Percentiles rank a stretch among this genome's conserved stretches.
phyloP scores from a whole-genome alignment of 2,113 vertebrate genomes.

The Psophia crepitans region DNA sequence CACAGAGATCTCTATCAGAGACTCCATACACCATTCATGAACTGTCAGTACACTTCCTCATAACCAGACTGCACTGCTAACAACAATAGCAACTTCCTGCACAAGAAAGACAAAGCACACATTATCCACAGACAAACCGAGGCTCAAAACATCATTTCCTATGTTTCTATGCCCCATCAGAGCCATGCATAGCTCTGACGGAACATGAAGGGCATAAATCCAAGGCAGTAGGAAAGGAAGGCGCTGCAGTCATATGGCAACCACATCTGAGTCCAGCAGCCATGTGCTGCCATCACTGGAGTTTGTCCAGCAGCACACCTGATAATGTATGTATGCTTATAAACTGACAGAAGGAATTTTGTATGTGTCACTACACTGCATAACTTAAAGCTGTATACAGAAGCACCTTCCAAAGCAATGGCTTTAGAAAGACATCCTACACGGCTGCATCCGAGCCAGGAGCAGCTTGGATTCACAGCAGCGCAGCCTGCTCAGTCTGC shows the following conservation, averaged over 20 bases:
- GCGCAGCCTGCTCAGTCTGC: conserved; percentile 32
- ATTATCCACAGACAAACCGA: neutral
- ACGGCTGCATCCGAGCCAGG: neutral
- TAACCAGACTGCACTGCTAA: neutral
- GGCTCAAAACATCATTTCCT: neutral
- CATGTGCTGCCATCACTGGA: neutral
- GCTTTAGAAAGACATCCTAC: conserved; percentile 17
- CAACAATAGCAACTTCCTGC: neutral
- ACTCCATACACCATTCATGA: neutral
- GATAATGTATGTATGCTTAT: neutral
- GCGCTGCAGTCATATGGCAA: neutral
- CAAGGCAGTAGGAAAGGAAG: neutral
- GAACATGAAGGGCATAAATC: neutral
- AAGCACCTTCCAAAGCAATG: conserved; percentile 33
- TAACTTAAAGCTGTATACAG: neutral
- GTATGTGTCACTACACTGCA: neutral
- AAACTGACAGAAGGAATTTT: neutral
- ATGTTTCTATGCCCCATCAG: too few species aligned
- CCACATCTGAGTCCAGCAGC: neutral
- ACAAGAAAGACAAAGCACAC: neutral
- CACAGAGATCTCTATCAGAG: neutral
- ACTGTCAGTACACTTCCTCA: neutral
- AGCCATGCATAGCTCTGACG: neutral
- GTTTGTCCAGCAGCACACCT: neutral
- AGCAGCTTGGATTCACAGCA: conserved; percentile 56